Percentiles rank a stretch among this genome's conserved stretches.
Evolutionary conservation across 1,140 invertebrate genomes (phyloP).

Genomic region (Catajapyx aquilonaris): DNA sequence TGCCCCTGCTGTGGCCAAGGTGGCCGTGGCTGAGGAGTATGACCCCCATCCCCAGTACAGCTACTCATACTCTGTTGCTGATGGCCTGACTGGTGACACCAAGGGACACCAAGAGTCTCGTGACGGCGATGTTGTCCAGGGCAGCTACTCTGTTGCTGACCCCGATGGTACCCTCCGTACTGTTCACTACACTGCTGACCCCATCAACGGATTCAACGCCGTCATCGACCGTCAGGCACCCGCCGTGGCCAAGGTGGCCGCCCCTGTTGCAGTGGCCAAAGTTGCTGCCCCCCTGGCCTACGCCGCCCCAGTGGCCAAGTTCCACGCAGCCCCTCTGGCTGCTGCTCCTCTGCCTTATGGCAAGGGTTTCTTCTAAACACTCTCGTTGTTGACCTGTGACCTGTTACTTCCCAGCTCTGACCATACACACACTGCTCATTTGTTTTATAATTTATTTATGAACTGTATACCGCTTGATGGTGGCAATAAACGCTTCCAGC

Average conservation of each 20-base stretch:
- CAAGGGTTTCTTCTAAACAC: too few species aligned
- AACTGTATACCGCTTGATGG: too few species aligned
- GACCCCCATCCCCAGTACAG: too few species aligned
- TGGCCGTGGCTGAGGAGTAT: slow-evolving; percentile 3
- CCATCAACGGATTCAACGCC: slow-evolving; percentile 45
- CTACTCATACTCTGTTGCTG: slow-evolving; percentile 30
- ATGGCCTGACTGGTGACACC: slow-evolving; percentile 25
- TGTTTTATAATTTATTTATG: too few species aligned
- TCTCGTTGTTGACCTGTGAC: too few species aligned
- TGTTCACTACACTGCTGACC: slow-evolving; percentile 49
- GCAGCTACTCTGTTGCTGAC: slow-evolving; percentile 31
- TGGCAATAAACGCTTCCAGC: too few species aligned
- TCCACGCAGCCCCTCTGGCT: slow-evolving; percentile 13
- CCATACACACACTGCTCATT: too few species aligned
- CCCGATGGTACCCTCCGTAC: too few species aligned
- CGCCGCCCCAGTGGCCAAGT: slow-evolving; percentile 14
- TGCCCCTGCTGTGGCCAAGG: slow-evolving; percentile 3
- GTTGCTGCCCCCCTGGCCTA: slow-evolving; percentile 14
- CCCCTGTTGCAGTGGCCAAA: slow-evolving; percentile 20
- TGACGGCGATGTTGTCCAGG: slow-evolving; percentile 33
- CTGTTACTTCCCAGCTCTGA: too few species aligned
- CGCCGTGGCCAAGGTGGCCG: slow-evolving; percentile 21
- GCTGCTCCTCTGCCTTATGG: too few species aligned
- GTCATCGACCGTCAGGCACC: slow-evolving; percentile 33
- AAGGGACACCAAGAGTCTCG: slow-evolving; percentile 28